These are phyloP conservation scores for Camelus dromedarius DNA, from an alignment of 2,113 vertebrate species.

Conservation along the genomic window DNA sequence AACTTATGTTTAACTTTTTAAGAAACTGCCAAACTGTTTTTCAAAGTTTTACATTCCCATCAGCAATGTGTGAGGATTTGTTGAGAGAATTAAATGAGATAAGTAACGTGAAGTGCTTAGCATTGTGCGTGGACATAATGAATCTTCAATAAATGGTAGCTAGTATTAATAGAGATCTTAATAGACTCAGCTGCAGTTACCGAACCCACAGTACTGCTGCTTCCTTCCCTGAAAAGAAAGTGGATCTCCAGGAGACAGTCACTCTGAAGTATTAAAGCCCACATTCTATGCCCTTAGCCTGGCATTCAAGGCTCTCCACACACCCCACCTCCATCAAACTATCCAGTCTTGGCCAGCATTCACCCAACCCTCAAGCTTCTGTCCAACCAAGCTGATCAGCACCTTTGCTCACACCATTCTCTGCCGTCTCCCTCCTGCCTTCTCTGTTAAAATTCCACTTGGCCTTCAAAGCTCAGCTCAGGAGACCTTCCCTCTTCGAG, in stretches of 20 bases:
- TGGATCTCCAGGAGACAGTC: background rate
- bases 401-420: background rate
- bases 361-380: background rate
- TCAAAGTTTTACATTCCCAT: slow-evolving; percentile 12
- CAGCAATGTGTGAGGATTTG: background rate
- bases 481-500: background rate
- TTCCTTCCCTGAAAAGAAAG: background rate
- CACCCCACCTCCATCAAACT: background rate
- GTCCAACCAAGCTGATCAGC: background rate
- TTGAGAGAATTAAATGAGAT: slow-evolving; percentile 29
- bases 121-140: background rate
- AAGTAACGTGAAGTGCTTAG: background rate
- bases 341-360: background rate
- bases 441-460: background rate
- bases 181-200: background rate
- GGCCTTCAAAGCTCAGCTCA: background rate
- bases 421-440: background rate
- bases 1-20: background rate
- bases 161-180: background rate
- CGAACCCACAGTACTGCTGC: no score
- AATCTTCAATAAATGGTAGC: background rate
- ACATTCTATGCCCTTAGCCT: background rate
- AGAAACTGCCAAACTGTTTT: background rate
- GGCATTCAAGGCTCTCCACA: background rate
- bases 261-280: background rate